Evolutionary conservation across 2,113 vertebrate species (phyloP), one percentile per base, ranked within the genome.

Genomic region (Ciconia boyciana): DNA sequence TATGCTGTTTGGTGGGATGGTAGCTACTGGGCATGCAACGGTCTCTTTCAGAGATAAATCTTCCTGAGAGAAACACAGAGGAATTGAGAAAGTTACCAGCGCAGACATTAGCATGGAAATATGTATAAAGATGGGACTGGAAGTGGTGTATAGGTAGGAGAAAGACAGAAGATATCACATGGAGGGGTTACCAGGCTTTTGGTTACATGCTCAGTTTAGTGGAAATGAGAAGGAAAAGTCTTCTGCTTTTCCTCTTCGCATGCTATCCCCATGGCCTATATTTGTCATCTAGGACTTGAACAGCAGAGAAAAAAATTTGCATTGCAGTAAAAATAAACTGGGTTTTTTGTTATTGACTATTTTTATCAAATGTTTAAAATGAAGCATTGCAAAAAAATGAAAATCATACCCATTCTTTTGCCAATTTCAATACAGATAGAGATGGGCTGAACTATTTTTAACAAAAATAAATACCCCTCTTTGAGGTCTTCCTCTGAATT

Each of bases 341-440:
- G 18, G 34, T 96, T 96, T 98, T 97, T 95, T 94, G 95, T 96
- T 98, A 98, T 98, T 98, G 96, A 97, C 98, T 98, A 98, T 98
- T 98, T 98, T 98, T 98, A 98, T 98, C 97, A 97, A 95, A 94
- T 94, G 97, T 95, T 97, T 97, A 96, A 96, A 98, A 97, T 95
- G 65, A 96, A 98, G 83, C 95, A 83, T 90, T 93, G 80, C 96
- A 98, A 96, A 98, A 98, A 97, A 97, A 95, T 87, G 96, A 98
- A 98, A 98, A 98, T 98, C 98, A 98, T 97, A 98, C 85, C 93
- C 97, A 96, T 96, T 95, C 96, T 96, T 96, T 94, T 98, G 98
- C 98, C 98, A 98, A 92, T 91, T 95, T 97, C 98, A 94, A 95
- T 98, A 97, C 97, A 98, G 98, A 98, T 98, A 98, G 98, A 97